Evolutionary conservation across 1,140 invertebrate species (phyloP).

Genomic region (Heliconius congener): DNA sequence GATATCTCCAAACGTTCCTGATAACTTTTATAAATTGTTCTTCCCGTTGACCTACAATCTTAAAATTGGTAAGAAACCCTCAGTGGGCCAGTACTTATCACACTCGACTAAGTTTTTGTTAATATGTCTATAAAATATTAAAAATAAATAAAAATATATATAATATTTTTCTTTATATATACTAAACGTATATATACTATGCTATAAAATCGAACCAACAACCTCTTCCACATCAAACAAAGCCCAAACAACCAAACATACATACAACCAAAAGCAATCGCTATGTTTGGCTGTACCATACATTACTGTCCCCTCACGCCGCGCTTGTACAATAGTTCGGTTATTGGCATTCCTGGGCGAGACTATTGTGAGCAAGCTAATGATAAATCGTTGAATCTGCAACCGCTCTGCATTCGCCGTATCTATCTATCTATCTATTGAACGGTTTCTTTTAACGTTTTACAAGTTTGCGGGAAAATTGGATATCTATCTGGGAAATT

Average conservation of each 20-base stretch:
- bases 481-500: too few relatives aligned
- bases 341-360: slow-evolving; percentile 29
- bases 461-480: background rate
- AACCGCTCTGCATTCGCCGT: slow-evolving; percentile 17
- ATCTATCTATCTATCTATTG: background rate
- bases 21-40: too few relatives aligned
- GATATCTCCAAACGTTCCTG: too few relatives aligned
- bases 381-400: slow-evolving; percentile 28
- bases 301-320: slow-evolving; percentile 20
- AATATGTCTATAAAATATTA: background rate
- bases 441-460: background rate
- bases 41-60: too few relatives aligned
- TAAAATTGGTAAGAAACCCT: too few relatives aligned
- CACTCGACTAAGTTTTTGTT: too few relatives aligned
- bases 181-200: background rate
- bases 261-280: background rate
- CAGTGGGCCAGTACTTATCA: too few relatives aligned
- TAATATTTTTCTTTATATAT: background rate
- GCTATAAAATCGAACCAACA: too few relatives aligned
- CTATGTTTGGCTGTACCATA: slow-evolving; percentile 20
- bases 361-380: slow-evolving; percentile 27
- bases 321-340: slow-evolving; percentile 21
- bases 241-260: background rate
- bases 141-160: too few relatives aligned
- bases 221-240: too few relatives aligned